These are phyloP conservation scores for Prietella phreatophila DNA, from an alignment of 2,113 vertebrate species.

Conservation along the genomic window DNA sequence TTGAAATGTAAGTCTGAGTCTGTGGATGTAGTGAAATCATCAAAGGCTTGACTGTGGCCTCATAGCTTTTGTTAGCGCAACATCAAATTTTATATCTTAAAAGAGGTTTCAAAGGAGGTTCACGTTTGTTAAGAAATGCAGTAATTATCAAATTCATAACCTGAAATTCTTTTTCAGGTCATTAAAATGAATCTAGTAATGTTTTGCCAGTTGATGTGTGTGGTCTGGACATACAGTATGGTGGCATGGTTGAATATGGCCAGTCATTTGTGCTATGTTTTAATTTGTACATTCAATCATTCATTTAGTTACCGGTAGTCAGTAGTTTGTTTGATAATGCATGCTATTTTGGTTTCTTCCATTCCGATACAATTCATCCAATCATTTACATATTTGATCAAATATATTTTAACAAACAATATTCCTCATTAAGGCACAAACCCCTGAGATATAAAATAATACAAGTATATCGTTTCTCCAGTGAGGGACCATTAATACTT, in stretches of 20 bases:
- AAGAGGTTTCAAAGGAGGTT: conserved; percentile 30
- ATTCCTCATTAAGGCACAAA: neutral
- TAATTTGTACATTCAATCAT: neutral
- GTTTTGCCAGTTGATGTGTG: neutral
- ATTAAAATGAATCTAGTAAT: neutral
- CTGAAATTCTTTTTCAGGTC: neutral
- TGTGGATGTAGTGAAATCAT: conserved; percentile 7
- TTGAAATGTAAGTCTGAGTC: conserved; percentile 34
- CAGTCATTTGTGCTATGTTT: neutral
- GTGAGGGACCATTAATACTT: neutral
- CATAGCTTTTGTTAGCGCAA: conserved; percentile 38
- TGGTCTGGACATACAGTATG: neutral
- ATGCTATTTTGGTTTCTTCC: neutral
- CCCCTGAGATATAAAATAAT: neutral
- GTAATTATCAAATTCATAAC: neutral
- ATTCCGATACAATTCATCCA: neutral
- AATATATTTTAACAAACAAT: neutral
- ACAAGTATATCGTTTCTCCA: neutral
- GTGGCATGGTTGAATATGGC: neutral
- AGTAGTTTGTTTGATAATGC: neutral
- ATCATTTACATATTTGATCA: neutral
- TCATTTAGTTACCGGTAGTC: neutral
- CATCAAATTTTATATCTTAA: conserved; percentile 44
- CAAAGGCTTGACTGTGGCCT: conserved; percentile 17
- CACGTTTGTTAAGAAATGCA: neutral